Percentiles rank a stretch among this genome's conserved stretches.
These are phyloP conservation scores for Astropecten irregularis DNA, from an alignment of 53 echinoderm and acorn worm genomes.

Conservation along the genomic window DNA sequence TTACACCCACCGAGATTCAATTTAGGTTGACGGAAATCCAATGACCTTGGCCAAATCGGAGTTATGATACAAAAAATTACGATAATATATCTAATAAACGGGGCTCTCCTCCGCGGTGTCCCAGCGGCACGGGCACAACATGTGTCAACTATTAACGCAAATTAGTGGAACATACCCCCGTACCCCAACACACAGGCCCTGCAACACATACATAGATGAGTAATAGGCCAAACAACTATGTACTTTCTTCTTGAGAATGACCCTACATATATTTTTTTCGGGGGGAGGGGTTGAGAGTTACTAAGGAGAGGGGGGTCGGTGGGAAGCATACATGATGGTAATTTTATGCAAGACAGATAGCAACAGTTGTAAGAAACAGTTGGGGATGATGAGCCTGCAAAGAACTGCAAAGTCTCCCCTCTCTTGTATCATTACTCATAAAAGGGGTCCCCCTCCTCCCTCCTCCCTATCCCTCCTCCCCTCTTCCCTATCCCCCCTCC, in stretches of 20 bases:
- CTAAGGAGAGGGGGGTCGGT: no score
- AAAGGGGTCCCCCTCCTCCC: no score
- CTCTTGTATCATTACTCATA: slow-evolving; percentile 36
- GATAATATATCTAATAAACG: slow-evolving; percentile 1
- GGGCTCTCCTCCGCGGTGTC: background rate
- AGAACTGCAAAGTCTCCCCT: no score
- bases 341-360: slow-evolving; percentile 4
- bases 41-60: slow-evolving; percentile 43
- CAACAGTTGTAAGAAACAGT: slow-evolving; percentile 44
- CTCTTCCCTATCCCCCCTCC: no score
- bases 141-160: background rate
- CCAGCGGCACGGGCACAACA: background rate
- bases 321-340: no score
- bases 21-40: slow-evolving; percentile 11
- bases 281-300: no score
- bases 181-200: background rate
- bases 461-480: no score
- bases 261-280: no score
- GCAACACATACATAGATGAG: background rate
- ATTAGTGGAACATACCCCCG: background rate
- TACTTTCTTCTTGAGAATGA: no score
- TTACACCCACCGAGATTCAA: slow-evolving; percentile 15
- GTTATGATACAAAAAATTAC: slow-evolving; percentile 9
- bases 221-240: background rate
- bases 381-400: slow-evolving; percentile 1